These are phyloP conservation scores for Nephrotoma guestfalica DNA, from an alignment of 2,888 invertebrate species.

Conservation along the genomic window DNA sequence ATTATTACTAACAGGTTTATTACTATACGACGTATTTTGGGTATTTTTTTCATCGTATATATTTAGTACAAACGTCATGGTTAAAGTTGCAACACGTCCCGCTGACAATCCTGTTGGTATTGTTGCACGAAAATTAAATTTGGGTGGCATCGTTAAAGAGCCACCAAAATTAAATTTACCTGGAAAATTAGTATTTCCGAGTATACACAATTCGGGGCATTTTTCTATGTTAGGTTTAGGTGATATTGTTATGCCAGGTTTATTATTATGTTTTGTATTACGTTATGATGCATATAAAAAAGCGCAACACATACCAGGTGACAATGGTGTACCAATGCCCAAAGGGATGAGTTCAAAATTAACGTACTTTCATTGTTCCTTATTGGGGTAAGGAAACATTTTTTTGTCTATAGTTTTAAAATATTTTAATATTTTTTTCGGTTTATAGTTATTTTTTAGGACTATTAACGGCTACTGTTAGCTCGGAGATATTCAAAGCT, in stretches of 20 bases:
- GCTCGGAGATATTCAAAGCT: conserved; percentile 95
- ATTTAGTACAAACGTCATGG: conserved; percentile 98
- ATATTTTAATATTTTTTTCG: background rate
- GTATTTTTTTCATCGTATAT: conserved; percentile 97
- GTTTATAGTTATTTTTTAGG: conserved; percentile 68
- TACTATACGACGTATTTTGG: conserved; percentile 97
- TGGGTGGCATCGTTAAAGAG: conserved; percentile 79
- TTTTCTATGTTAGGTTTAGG: conserved; percentile 90
- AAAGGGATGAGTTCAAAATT: conserved; percentile 46
- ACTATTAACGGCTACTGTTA: conserved; percentile 90
- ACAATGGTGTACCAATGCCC: conserved; percentile 43
- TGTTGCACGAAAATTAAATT: conserved; percentile 82
- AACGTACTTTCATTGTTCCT: conserved; percentile 96
- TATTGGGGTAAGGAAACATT: conserved; percentile 51
- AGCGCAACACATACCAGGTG: conserved; percentile 40
- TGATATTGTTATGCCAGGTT: conserved; percentile 89
- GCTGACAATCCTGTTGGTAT: conserved; percentile 88
- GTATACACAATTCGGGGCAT: conserved; percentile 90
- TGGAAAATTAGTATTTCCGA: conserved; percentile 93
- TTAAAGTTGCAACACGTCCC: conserved; percentile 75
- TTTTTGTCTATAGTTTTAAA: background rate
- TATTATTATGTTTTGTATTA: conserved; percentile 87
- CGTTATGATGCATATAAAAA: conserved; percentile 97
- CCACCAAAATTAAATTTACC: conserved; percentile 92
- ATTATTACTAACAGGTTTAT: conserved; percentile 77